These are phyloP conservation scores for Burhinus bistriatus DNA, from an alignment of 2,113 vertebrate genomes.

Conservation along the genomic window DNA sequence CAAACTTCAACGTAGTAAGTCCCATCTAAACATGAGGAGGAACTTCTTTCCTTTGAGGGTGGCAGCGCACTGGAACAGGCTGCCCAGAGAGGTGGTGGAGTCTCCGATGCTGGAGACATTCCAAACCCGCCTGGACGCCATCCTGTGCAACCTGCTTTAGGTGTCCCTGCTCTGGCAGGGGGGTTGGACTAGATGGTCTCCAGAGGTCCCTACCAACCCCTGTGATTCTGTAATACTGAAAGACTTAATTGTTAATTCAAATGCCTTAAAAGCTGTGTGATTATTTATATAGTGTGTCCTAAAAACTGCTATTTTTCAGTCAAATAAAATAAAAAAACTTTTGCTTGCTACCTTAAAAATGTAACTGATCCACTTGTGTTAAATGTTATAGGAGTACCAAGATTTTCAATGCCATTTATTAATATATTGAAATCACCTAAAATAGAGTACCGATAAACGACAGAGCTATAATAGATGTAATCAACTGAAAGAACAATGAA, in stretches of 20 bases:
- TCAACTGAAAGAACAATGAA: neutral
- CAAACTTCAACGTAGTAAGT: no score
- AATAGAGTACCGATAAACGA: neutral
- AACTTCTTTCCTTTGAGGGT: no score
- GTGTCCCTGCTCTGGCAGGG: no score
- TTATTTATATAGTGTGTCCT: neutral
- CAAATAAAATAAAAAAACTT: neutral
- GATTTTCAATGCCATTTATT: neutral
- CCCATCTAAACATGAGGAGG: no score
- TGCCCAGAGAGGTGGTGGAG: no score
- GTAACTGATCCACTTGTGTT: neutral
- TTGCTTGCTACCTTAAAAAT: neutral
- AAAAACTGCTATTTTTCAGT: neutral
- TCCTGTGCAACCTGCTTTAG: no score
- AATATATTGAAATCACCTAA: neutral
- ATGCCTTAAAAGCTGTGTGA: neutral
- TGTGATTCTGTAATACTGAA: neutral
- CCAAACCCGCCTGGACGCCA: no score
- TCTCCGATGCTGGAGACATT: no score
- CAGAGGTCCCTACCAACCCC: no score
- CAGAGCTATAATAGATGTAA: neutral
- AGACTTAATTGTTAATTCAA: neutral
- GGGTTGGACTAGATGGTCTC: no score
- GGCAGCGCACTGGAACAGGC: no score
- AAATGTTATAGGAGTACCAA: neutral